Percentiles rank a stretch among this genome's conserved stretches.
These are phyloP conservation scores for Diplogasteroides magnus DNA, from an alignment of 1,140 invertebrate species.

Conservation along the genomic window DNA sequence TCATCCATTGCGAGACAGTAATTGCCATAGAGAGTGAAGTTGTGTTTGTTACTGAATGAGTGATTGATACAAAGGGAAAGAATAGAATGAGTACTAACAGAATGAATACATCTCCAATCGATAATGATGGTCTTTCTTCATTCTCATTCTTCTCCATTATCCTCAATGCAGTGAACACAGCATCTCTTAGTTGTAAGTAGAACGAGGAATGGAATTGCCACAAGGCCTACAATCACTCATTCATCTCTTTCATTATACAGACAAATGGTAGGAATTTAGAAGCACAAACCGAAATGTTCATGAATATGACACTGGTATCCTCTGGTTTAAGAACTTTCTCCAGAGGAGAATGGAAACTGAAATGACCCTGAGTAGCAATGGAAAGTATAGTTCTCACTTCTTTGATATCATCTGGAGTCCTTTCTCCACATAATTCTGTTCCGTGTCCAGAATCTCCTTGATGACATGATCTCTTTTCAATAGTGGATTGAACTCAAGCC, in stretches of 20 bases:
- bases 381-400: too few species aligned
- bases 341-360: constrained; percentile 56
- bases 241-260: background rate
- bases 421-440: constrained; percentile 84
- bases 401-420: constrained; percentile 79
- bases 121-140: constrained; percentile 44
- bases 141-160: constrained; percentile 57
- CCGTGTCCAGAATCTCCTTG: constrained; percentile 88
- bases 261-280: background rate
- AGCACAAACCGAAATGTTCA: constrained; percentile 30
- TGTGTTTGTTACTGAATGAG: constrained; percentile 67
- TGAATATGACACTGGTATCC: constrained; percentile 25
- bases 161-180: constrained; percentile 61
- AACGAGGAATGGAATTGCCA: constrained; percentile 78
- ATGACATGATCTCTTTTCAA: constrained; percentile 92
- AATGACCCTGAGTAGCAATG: too few species aligned
- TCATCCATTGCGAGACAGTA: constrained; percentile 85
- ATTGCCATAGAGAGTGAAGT: constrained; percentile 85
- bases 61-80: background rate
- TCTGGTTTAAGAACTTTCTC: background rate
- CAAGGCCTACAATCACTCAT: constrained; percentile 65
- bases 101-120: constrained; percentile 57
- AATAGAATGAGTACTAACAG: constrained; percentile 20
- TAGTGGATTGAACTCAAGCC: constrained; percentile 37
- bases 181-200: constrained; percentile 67